Base-by-base conservation (phyloP, 2,113 vertebrate genomes). In the Austrofundulus limnaeus region DNA sequence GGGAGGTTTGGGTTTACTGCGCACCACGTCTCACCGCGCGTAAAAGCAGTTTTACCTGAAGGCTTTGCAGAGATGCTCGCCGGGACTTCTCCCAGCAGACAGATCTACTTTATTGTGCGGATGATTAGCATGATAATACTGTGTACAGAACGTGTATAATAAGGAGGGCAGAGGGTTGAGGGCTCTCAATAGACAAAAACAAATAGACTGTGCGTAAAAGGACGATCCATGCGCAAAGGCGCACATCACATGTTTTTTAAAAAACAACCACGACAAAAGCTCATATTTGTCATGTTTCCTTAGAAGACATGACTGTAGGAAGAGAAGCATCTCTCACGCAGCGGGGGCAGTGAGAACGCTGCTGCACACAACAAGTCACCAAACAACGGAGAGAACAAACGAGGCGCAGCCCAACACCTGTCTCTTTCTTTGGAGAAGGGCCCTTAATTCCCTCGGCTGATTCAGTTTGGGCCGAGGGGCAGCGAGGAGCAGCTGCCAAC, bases 401-500 rank as follows among this genome's bases (percentile, higher is more conserved):
- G 90, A 90, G 91, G 89, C 50, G 78, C 82, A 80, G 91, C 76
- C 60, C 48, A 94, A 94, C 94, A 95, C 93, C 94, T 95, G 94
- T 94, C 92, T 90, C 87, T 92, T 87, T 92, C 93, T 91, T 92
- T 88, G 58, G 91, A 90, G 89, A 90, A 90, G 75, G 90, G 88
- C 87, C 79, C 87, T 90, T 80, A 85, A 88, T 81, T 92, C 92
- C 92, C 89, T 90, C 80, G 89, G 84, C 90, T 86, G 90, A 86
- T 85, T 91, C 87, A 66, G 84, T 85, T 88, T 84, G 85, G 77
- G 77, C 13, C 79, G 76, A 90, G 91, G 85, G 88, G 86, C 86
- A 83, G 91, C 92, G 91, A 86, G 87, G 84, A 83, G 93, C 94
- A 95, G 94, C 94, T 95, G 94, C 93, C 92, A 93, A 92, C 94